These are phyloP conservation scores for Pocillopora damicornis DNA, from an alignment of 64 coral and sea anemone genomes.

Conservation along the genomic window DNA sequence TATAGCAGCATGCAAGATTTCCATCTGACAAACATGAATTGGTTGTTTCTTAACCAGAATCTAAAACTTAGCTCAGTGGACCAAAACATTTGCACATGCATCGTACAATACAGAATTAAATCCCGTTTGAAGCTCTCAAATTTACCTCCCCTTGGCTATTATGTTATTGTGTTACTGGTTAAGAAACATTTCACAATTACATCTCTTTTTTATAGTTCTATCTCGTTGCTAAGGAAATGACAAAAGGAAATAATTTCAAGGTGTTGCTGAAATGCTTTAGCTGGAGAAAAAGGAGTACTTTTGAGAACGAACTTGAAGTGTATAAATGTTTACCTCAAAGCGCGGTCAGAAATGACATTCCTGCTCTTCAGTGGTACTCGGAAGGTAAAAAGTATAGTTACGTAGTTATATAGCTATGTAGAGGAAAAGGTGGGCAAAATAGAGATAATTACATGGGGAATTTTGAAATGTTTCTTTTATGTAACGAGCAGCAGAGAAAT, in stretches of 20 bases:
- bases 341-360: background rate
- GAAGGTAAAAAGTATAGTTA: background rate
- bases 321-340: background rate
- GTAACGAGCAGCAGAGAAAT: no score
- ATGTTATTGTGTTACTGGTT: no score
- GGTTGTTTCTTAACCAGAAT: no score
- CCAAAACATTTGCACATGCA: no score
- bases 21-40: no score
- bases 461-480: no score
- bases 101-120: no score
- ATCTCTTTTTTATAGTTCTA: background rate
- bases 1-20: background rate
- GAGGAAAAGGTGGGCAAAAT: no score
- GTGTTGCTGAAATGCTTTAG: constrained; percentile 2
- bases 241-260: background rate
- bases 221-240: background rate
- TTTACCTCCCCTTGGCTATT: no score
- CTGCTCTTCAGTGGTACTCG: background rate
- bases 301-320: background rate
- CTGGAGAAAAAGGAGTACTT: background rate
- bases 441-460: no score
- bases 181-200: background rate
- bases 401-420: background rate
- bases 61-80: no score
- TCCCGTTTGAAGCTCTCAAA: no score